Evolutionary conservation across 2,888 invertebrate species (phyloP).

Genomic region (Minunthozetes semirufus): DNA sequence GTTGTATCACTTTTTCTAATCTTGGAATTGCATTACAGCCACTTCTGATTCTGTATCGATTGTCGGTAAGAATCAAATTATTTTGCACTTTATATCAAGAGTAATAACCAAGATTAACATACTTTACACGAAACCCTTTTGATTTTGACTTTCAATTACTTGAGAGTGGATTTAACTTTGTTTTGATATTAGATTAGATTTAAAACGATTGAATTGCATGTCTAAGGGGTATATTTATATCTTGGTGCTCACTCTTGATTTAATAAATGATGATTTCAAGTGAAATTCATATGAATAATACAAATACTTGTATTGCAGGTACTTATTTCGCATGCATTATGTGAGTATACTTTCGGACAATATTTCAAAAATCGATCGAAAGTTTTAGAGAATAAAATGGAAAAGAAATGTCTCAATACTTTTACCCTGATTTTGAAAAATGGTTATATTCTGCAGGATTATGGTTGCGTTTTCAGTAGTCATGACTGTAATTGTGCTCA

Average conservation of each 20-base stretch:
- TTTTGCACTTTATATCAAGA: neutral
- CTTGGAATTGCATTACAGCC: slow-evolving; percentile 46
- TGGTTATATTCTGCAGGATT: slow-evolving; percentile 55
- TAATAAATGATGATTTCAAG: too few relatives aligned
- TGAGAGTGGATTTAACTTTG: too few relatives aligned
- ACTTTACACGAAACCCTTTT: too few relatives aligned
- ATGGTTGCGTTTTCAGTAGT: slow-evolving; percentile 98
- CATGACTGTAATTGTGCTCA: slow-evolving; percentile 92
- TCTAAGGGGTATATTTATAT: too few relatives aligned
- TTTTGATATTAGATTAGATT: too few relatives aligned
- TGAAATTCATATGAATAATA: neutral
- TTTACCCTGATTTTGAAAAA: neutral
- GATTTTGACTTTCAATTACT: too few relatives aligned
- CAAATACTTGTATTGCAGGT: neutral
- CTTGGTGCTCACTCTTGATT: too few relatives aligned
- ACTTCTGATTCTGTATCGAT: slow-evolving; percentile 98
- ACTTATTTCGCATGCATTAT: slow-evolving; percentile 21
- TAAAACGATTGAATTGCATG: too few relatives aligned
- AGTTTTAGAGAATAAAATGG: neutral
- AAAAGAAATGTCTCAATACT: neutral
- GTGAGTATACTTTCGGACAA: neutral
- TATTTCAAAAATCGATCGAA: neutral
- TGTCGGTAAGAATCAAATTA: slow-evolving; percentile 63
- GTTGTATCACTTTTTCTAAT: neutral
- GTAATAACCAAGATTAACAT: too few relatives aligned